phyloP scores from a whole-genome alignment of 1,140 invertebrate species.

The Temnothorax curvispinosus region DNA sequence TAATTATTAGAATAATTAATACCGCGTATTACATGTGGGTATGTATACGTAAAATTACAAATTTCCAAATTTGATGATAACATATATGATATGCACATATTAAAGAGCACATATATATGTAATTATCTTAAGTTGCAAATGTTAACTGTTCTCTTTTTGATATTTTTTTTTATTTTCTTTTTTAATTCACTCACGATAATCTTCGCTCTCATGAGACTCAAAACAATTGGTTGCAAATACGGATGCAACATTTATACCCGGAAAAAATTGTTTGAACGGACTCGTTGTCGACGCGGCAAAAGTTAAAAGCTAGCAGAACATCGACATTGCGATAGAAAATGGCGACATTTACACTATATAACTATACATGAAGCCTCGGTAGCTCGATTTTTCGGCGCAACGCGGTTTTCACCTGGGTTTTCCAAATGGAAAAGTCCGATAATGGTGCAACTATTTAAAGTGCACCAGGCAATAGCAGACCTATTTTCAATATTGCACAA shows the following conservation, averaged over 20 bases:
- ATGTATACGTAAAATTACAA: neutral
- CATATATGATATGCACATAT: neutral
- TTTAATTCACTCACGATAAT: neutral
- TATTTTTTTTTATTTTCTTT: neutral
- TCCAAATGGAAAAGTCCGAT: constrained; percentile 55
- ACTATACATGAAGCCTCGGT: constrained; percentile 22
- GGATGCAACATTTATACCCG: neutral
- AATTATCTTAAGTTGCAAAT: neutral
- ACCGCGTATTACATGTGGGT: neutral
- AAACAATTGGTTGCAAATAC: neutral
- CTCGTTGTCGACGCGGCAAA: constrained; percentile 7
- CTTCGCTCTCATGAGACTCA: constrained; percentile 8
- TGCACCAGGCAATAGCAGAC: constrained; percentile 59
- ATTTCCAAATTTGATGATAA: neutral
- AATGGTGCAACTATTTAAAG: constrained; percentile 70
- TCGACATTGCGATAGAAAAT: constrained; percentile 24
- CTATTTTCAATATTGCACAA: constrained; percentile 83
- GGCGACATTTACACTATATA: constrained; percentile 40
- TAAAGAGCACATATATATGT: neutral
- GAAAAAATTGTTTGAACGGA: constrained; percentile 5
- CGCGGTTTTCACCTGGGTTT: constrained; percentile 29
- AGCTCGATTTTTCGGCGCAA: constrained; percentile 45
- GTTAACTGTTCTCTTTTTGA: neutral
- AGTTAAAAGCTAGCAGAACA: constrained; percentile 19
- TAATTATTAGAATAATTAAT: neutral